Evolutionary conservation across 2,113 vertebrate genomes (phyloP).

Genomic region (Mystacornis crossleyi): DNA sequence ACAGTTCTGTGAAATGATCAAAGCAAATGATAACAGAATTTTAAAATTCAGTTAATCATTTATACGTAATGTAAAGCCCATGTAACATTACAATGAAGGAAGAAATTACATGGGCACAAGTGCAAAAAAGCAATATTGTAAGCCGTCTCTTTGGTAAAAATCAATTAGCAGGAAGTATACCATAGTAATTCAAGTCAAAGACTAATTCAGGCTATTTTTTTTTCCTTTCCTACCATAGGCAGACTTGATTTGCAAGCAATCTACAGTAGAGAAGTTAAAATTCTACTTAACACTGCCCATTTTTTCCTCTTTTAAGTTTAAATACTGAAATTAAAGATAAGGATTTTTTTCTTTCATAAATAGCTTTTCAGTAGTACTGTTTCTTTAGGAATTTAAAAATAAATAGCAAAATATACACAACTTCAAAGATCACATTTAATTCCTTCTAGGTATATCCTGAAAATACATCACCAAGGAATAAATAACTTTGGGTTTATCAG

Average conservation of each 20-base stretch:
- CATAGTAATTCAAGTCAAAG: slow-evolving; percentile 31
- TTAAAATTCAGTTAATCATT: slow-evolving; percentile 5
- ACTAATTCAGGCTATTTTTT: neutral
- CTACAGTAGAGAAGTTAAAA: neutral
- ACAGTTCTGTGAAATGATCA: neutral
- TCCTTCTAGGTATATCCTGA: slow-evolving; percentile 8
- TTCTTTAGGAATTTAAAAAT: slow-evolving; percentile 45
- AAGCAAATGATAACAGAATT: slow-evolving; percentile 38
- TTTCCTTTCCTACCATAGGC: neutral
- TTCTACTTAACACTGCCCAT: neutral
- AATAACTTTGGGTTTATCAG: slow-evolving; percentile 57
- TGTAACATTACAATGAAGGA: slow-evolving; percentile 6
- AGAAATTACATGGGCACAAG: slow-evolving; percentile 30
- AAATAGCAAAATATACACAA: slow-evolving; percentile 67
- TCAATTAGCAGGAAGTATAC: neutral
- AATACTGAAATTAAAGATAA: slow-evolving; percentile 31
- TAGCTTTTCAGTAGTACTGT: slow-evolving; percentile 39
- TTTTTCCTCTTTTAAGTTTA: slow-evolving; percentile 22
- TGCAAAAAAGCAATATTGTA: slow-evolving; percentile 52
- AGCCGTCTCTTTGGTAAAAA: slow-evolving; percentile 54
- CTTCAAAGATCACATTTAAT: slow-evolving; percentile 16
- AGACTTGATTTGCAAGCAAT: neutral
- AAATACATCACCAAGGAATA: slow-evolving; percentile 37
- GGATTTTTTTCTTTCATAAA: slow-evolving; percentile 24
- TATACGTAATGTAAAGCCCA: neutral